phyloP scores from a whole-genome alignment of 2,797 vertebrate genomes.

The Oreonectes daqikongensis region DNA sequence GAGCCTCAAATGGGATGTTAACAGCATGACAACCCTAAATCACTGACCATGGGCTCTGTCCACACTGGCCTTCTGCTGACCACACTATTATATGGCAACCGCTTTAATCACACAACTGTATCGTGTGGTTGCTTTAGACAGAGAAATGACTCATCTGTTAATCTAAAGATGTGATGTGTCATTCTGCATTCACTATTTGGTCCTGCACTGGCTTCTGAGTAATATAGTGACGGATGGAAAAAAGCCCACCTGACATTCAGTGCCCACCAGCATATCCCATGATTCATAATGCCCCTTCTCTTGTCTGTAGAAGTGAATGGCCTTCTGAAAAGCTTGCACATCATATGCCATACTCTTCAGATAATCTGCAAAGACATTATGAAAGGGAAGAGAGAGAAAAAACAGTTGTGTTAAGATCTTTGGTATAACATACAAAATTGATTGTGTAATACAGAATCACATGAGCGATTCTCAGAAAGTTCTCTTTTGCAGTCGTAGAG shows the following conservation, averaged over 20 bases:
- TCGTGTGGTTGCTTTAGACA: background rate
- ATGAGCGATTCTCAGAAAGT: conserved; percentile 13
- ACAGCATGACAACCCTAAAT: conserved; percentile 6
- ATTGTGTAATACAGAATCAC: conserved; percentile 31
- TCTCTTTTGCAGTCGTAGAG: conserved; percentile 39
- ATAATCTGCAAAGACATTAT: conserved; percentile 30
- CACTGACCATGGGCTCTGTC: background rate
- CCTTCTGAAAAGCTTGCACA: conserved; percentile 80
- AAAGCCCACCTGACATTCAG: conserved; percentile 81
- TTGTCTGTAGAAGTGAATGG: conserved; percentile 85
- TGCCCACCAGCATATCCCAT: conserved; percentile 84
- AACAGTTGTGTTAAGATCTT: conserved; percentile 48
- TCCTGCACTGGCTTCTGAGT: conserved; percentile 2
- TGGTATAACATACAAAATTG: conserved; percentile 51
- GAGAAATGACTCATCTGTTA: conserved; percentile 13
- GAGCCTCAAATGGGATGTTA: background rate
- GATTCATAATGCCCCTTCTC: conserved; percentile 87
- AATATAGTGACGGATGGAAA: background rate
- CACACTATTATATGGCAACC: conserved; percentile 4
- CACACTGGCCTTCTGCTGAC: background rate
- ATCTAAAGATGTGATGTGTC: background rate
- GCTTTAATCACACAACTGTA: background rate
- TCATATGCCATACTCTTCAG: conserved; percentile 76
- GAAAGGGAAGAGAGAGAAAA: conserved; percentile 1
- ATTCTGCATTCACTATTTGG: background rate